Evolutionary conservation across 2,888 invertebrate genomes (phyloP).

Genomic region (Dendrolimus pini): DNA sequence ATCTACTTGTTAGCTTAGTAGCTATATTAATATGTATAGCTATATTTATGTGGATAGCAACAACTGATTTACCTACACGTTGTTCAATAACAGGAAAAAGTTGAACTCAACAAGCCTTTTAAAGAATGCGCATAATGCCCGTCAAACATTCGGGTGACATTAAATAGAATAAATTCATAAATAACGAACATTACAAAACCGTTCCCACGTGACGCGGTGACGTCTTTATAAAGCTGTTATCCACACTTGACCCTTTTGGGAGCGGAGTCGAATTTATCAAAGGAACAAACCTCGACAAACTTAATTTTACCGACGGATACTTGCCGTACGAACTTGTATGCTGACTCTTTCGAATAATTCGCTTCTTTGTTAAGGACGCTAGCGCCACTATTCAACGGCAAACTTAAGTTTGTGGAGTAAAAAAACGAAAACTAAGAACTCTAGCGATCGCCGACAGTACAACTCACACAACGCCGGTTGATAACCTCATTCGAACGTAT

Average conservation of each 20-base stretch:
- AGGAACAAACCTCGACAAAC: conserved; percentile 51
- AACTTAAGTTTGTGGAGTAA: not conserved
- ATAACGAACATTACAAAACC: conserved; percentile 36
- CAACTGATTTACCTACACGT: too few relatives aligned
- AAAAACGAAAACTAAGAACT: conserved; percentile 3
- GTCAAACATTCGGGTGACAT: too few relatives aligned
- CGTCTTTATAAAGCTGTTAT: conserved; percentile 61
- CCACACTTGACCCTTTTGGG: conserved; percentile 68
- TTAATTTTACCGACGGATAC: conserved; percentile 17
- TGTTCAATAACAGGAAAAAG: too few relatives aligned
- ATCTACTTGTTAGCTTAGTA: too few relatives aligned
- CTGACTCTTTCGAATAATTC: not conserved
- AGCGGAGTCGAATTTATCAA: conserved; percentile 52
- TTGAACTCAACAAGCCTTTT: too few relatives aligned
- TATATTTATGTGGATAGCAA: too few relatives aligned
- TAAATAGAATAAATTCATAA: conserved; percentile 39
- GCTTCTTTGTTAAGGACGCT: not conserved
- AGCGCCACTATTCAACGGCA: not conserved
- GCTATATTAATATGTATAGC: too few relatives aligned
- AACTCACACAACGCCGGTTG: conserved; percentile 32
- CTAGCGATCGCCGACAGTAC: conserved; percentile 1
- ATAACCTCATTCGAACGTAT: conserved; percentile 59
- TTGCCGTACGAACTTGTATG: not conserved
- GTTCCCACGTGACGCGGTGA: conserved; percentile 62
- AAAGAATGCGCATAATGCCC: too few relatives aligned